Evolutionary conservation across 2,888 invertebrate genomes (phyloP).

Genomic region (Camptogramma bilineatum): DNA sequence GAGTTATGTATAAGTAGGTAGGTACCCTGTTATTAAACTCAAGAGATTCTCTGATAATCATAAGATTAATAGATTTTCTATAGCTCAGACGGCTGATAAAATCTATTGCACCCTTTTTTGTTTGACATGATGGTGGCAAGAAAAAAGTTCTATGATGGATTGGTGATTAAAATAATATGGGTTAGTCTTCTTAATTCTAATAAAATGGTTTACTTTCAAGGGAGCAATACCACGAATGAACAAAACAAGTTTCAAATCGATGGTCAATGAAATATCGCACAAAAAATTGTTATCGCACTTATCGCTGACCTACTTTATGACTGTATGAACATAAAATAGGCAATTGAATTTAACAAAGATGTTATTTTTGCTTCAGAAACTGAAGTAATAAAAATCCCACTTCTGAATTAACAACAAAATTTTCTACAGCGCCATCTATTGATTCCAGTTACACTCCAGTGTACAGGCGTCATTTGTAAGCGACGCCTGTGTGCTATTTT

Average conservation of each 20-base stretch:
- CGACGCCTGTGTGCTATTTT: slow-evolving; percentile 37
- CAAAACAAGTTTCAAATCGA: not conserved
- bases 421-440: slow-evolving; percentile 62
- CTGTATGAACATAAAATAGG: not conserved
- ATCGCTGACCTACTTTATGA: not conserved
- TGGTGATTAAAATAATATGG: too few species aligned
- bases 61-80: too few species aligned
- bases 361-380: not conserved
- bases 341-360: not conserved
- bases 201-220: too few species aligned
- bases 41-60: too few species aligned
- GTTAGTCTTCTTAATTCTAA: too few species aligned
- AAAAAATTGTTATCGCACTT: not conserved
- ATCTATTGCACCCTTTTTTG: too few species aligned
- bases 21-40: too few species aligned
- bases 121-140: too few species aligned
- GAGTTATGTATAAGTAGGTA: not conserved
- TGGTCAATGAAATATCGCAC: not conserved
- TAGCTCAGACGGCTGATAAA: too few species aligned
- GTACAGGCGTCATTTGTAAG: slow-evolving; percentile 19
- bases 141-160: too few species aligned
- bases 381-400: slow-evolving; percentile 10
- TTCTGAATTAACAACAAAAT: slow-evolving; percentile 16
- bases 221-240: not conserved
- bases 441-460: slow-evolving; percentile 30